Conservation (phyloP, 2,797 vertebrate genomes). For the Rhyacichthys aspro region DNA sequence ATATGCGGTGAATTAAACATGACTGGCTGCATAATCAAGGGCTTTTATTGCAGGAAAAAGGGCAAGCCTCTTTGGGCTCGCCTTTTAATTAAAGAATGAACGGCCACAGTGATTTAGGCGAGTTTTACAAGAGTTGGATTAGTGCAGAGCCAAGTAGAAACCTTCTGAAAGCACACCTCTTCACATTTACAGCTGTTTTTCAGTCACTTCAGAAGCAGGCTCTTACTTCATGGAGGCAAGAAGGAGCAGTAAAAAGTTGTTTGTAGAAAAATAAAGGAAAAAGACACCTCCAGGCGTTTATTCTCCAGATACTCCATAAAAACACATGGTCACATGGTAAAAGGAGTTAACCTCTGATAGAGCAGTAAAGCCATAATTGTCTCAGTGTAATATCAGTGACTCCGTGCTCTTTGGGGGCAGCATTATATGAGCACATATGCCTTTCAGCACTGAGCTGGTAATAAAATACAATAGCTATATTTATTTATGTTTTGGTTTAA, state of each 20-base stretch:
- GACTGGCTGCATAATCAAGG: slow-evolving; percentile 69
- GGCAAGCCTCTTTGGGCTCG: slow-evolving; percentile 42
- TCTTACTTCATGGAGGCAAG: slow-evolving; percentile 24
- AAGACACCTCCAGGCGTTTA: slow-evolving; percentile 10
- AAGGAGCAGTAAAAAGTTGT: slow-evolving; percentile 45
- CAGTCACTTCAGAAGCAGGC: slow-evolving; percentile 43
- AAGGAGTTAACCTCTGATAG: not conserved
- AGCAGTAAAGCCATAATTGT: not conserved
- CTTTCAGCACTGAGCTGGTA: not conserved
- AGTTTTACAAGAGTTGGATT: slow-evolving; percentile 35
- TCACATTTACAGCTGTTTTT: slow-evolving; percentile 43
- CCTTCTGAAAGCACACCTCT: slow-evolving; percentile 25
- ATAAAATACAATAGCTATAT: slow-evolving; percentile 2
- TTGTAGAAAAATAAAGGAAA: slow-evolving; percentile 34
- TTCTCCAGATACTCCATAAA: slow-evolving; percentile 10
- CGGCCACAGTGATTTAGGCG: slow-evolving; percentile 41
- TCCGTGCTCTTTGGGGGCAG: not conserved
- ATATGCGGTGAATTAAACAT: slow-evolving; percentile 79
- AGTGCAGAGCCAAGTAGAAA: not conserved
- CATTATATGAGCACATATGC: not conserved
- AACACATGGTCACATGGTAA: not conserved
- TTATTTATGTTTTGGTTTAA: not conserved
- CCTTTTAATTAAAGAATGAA: slow-evolving; percentile 66
- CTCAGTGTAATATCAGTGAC: not conserved
- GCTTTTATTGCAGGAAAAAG: slow-evolving; percentile 61